Conservation (phyloP, 2,888 invertebrate species). For the Apotomis turbidana region DNA sequence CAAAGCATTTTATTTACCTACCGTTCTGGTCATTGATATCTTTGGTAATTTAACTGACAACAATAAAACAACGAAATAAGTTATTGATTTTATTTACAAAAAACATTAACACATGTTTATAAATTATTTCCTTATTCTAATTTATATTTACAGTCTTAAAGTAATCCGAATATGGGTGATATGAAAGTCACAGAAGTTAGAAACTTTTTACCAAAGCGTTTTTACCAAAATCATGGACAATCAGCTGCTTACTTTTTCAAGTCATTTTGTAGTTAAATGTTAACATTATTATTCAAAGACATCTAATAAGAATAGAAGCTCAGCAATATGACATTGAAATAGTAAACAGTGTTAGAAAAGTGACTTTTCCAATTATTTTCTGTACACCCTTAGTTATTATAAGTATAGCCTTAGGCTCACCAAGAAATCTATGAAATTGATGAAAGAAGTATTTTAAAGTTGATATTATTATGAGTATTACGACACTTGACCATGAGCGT, state of each 20-base stretch:
- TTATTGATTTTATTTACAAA: constrained; percentile 77
- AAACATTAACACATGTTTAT: constrained; percentile 67
- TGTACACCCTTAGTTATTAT: constrained; percentile 9
- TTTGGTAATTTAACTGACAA: constrained; percentile 15
- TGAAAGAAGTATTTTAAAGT: not conserved
- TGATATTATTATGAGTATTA: not conserved
- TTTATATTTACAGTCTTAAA: constrained; percentile 81
- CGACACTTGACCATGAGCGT: constrained; percentile 30
- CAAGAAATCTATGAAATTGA: constrained; percentile 14
- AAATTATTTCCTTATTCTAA: constrained; percentile 77
- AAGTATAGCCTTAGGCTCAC: constrained; percentile 6
- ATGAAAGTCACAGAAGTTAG: constrained; percentile 18
- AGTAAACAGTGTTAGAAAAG: constrained; percentile 12
- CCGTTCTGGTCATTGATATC: constrained; percentile 1
- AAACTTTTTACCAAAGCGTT: constrained; percentile 22
- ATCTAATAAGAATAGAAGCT: not conserved
- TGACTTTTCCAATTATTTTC: constrained; percentile 26
- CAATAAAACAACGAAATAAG: constrained; percentile 43
- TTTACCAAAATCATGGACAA: not conserved
- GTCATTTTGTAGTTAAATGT: not conserved
- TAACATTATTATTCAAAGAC: constrained; percentile 1
- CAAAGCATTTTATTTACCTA: not conserved
- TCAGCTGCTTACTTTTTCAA: constrained; percentile 13
- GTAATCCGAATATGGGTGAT: constrained; percentile 24
- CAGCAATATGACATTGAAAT: not conserved